Evolutionary conservation across 2,113 vertebrate genomes (phyloP).

Genomic region (Setophaga petechia): DNA sequence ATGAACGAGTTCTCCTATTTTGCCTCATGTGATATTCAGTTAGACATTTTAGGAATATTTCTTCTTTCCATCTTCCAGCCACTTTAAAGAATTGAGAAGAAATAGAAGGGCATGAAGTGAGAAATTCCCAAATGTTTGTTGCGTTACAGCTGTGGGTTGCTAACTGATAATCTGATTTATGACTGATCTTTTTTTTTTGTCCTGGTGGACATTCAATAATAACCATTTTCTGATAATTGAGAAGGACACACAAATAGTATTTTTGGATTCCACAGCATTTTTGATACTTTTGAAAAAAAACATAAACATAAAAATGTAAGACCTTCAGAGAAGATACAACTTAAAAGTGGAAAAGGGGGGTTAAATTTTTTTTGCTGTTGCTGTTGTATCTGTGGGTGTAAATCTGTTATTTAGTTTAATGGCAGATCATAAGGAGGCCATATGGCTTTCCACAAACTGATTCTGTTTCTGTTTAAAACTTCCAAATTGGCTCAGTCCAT

Average conservation of each 20-base stretch:
- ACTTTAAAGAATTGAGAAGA: neutral
- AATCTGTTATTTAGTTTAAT: slow-evolving; percentile 44
- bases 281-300: neutral
- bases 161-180: neutral
- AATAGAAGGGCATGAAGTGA: neutral
- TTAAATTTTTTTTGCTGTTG: neutral
- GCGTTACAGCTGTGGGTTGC: neutral
- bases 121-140: neutral
- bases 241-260: neutral
- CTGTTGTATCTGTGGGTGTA: slow-evolving; percentile 6
- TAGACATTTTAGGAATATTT: neutral
- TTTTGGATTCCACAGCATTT: neutral
- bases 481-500: slow-evolving; percentile 23
- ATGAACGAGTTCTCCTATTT: neutral
- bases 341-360: neutral
- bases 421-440: slow-evolving; percentile 33
- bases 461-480: slow-evolving; percentile 36
- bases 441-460: slow-evolving; percentile 24
- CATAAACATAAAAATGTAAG: neutral
- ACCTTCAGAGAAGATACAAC: neutral
- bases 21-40: neutral
- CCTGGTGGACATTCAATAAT: neutral
- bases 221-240: neutral
- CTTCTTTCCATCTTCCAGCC: neutral
- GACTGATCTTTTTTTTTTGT: neutral